phyloP scores from a whole-genome alignment of 2,113 vertebrate genomes.

The Catharus minimus region DNA sequence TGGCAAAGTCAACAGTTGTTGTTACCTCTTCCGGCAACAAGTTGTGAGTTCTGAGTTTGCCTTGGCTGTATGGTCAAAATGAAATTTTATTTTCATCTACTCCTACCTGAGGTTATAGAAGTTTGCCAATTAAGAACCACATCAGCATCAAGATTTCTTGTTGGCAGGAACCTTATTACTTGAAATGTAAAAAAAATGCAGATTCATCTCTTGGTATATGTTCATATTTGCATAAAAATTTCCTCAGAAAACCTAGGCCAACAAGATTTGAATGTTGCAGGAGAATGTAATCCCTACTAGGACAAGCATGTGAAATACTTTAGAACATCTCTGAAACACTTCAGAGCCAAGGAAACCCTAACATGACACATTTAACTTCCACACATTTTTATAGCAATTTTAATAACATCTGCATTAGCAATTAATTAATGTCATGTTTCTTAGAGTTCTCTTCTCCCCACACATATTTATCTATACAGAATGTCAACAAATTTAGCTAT shows the following conservation, averaged over 20 bases:
- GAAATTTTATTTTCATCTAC: not conserved
- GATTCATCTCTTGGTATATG: not conserved
- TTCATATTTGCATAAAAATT: not conserved
- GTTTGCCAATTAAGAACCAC: not conserved
- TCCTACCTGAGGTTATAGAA: not conserved
- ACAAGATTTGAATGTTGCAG: not conserved
- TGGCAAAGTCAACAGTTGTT: not conserved
- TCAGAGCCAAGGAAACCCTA: not conserved
- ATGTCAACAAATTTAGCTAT: not conserved
- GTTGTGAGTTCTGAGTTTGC: not conserved
- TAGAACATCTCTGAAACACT: not conserved
- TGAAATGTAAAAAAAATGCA: not conserved
- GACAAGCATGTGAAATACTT: not conserved
- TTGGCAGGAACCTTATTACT: not conserved
- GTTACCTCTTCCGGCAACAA: not conserved
- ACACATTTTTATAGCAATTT: fast-evolving
- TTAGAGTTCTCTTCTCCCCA: not conserved
- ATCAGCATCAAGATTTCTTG: not conserved
- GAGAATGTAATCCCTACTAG: not conserved
- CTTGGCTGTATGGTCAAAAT: not conserved
- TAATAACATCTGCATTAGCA: not conserved
- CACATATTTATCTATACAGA: not conserved
- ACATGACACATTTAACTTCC: not conserved
- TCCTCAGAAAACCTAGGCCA: not conserved
- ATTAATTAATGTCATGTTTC: not conserved